These are phyloP conservation scores for Calliscelio sp. DNA, from an alignment of 2,888 invertebrate species.

Conservation along the genomic window DNA sequence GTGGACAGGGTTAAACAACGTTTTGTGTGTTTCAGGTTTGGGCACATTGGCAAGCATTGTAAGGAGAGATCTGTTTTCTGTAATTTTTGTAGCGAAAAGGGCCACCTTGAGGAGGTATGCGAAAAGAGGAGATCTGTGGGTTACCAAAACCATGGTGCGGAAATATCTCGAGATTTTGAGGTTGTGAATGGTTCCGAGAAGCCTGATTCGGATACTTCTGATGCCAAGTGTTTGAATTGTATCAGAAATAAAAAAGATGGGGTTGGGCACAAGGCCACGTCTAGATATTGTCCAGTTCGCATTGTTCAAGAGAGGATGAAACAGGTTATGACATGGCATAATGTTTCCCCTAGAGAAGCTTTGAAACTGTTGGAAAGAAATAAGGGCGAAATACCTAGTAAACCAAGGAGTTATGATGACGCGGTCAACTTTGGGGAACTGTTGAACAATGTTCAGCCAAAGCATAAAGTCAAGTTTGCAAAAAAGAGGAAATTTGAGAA, in stretches of 20 bases:
- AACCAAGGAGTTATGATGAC: too few relatives aligned
- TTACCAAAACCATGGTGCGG: too few relatives aligned
- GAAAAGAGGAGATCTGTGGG: too few relatives aligned
- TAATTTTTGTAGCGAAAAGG: constrained; percentile 14
- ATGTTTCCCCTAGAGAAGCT: too few relatives aligned
- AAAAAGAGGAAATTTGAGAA: too few relatives aligned
- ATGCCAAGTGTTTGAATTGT: constrained; percentile 12
- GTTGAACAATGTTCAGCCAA: too few relatives aligned
- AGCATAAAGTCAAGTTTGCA: too few relatives aligned
- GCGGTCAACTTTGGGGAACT: neutral
- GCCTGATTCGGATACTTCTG: too few relatives aligned
- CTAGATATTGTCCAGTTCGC: neutral
- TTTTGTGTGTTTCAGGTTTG: constrained; percentile 26
- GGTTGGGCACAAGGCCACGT: neutral
- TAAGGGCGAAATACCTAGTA: too few relatives aligned
- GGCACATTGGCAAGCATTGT: constrained; percentile 11
- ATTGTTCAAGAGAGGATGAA: neutral
- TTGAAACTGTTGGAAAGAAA: too few relatives aligned
- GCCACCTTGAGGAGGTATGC: constrained; percentile 1
- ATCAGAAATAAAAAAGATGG: constrained; percentile 9
- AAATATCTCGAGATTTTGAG: too few relatives aligned
- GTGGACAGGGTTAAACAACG: constrained; percentile 28
- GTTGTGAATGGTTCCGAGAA: too few relatives aligned
- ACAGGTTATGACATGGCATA: neutral
- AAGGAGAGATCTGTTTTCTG: constrained; percentile 10